Percentiles rank a stretch among this genome's conserved stretches.
phyloP scores from a whole-genome alignment of 2,888 invertebrate genomes.

The Monoplex corrugatus region DNA sequence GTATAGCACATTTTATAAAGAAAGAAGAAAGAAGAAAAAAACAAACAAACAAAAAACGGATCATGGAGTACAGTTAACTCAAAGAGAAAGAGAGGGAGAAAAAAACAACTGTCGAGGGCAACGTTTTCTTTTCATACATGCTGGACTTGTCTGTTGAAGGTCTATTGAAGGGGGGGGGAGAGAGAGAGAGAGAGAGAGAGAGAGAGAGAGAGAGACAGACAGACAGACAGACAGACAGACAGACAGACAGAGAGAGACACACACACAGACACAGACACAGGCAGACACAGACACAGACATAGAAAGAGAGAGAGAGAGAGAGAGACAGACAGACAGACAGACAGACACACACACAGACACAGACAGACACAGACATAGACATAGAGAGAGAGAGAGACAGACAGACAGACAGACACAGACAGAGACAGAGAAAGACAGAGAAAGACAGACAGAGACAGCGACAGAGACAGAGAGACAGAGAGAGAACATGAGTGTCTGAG shows the following conservation, averaged over 20 bases:
- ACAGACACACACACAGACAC: background rate
- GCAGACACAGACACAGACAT: background rate
- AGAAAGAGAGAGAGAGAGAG: background rate
- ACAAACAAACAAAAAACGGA: background rate
- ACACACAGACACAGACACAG: background rate
- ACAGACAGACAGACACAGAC: background rate
- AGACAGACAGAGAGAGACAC: background rate
- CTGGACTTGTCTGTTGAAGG: no score
- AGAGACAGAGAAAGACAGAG: background rate
- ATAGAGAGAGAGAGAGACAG: background rate
- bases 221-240: background rate
- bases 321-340: background rate
- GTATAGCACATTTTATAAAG: background rate
- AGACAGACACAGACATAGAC: constrained; percentile 6
- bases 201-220: background rate
- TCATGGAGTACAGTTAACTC: background rate
- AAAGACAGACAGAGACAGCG: background rate
- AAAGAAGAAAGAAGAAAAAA: background rate
- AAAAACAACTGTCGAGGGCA: background rate
- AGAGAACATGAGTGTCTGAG: background rate
- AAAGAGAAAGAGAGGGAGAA: background rate
- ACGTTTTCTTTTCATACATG: background rate
- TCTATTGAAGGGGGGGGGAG: background rate
- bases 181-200: background rate
- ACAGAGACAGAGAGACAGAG: background rate